Base-by-base conservation (phyloP, 1,140 invertebrate genomes). In the Neodiprion pinetum region DNA sequence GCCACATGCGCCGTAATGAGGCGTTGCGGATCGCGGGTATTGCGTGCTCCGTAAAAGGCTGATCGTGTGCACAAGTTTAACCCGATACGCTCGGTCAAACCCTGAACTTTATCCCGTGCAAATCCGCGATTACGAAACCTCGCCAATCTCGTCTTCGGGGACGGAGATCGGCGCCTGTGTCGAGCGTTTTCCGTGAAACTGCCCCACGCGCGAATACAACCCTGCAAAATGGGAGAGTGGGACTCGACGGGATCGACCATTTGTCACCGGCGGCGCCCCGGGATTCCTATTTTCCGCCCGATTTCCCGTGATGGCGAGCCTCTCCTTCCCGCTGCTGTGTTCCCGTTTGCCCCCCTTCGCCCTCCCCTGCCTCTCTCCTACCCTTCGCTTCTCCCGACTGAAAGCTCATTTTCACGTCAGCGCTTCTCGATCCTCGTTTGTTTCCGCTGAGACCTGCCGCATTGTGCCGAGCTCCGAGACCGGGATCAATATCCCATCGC, bases 381-480 rank as follows among this genome's bases (percentile, higher is more conserved):
- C 3, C 53, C 53, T 61, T 61, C 53, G 5, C 53, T 61, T 61
- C 53, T 8, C 53, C n/a, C n/a, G 11, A 61, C 53, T 61, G 53
- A 61, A 61, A 61, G 53, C 53, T 61, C 53, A 61, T 61, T 61
- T 61, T 61, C 53, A 61, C 53, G 53, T 61, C 53, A 61, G 53
- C 53, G 53, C 53, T 61, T 61, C 53, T 61, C 53, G 53, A 61
- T 61, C 11, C 53, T 61, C 53, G 53, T 61, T 61, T 61, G 53
- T 61, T 61, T 61, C 53, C 28, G 28, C 28, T 40, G 28, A 40
- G 28, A 40, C 28, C 28, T 40, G 28, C 28, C 28, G 28, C 28
- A 40, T 40, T 40, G 28, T 40, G 28, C 28, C 53, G 53, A 61
- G n/a, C 53, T 7, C 53, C 4, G 53, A 61, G 53, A 17, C 53